These are phyloP conservation scores for Littorina saxatilis DNA, from an alignment of 1,140 invertebrate genomes.

Conservation along the genomic window DNA sequence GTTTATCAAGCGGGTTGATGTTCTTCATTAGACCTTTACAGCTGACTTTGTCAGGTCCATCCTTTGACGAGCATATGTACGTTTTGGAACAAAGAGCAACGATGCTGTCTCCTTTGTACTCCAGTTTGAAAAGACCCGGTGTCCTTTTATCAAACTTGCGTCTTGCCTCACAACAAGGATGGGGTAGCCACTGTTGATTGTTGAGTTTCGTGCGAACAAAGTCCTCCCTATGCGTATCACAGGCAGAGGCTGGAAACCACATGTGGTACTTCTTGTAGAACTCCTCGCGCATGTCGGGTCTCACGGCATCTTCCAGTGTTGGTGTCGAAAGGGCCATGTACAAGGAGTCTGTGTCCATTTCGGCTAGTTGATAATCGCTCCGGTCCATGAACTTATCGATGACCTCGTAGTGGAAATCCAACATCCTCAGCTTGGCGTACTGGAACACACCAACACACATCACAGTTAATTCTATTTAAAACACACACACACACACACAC, in stretches of 20 bases:
- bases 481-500: too few relatives aligned
- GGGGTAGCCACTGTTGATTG: neutral
- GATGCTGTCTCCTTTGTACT: neutral
- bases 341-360: slow-evolving; percentile 59
- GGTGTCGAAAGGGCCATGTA: slow-evolving; percentile 43
- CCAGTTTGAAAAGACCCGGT: slow-evolving; percentile 16
- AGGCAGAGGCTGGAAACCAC: slow-evolving; percentile 20
- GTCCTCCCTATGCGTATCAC: neutral
- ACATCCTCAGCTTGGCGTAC: slow-evolving; percentile 51
- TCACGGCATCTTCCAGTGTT: slow-evolving; percentile 35
- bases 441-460: too few relatives aligned
- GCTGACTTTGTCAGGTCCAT: neutral
- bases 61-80: neutral
- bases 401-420: slow-evolving; percentile 57
- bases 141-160: slow-evolving; percentile 7
- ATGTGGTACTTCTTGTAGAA: slow-evolving; percentile 30
- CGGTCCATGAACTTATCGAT: slow-evolving; percentile 47
- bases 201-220: neutral
- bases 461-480: too few relatives aligned
- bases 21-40: neutral
- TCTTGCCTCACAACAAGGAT: neutral
- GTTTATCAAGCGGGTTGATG: neutral
- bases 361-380: slow-evolving; percentile 50
- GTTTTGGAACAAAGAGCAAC: neutral
- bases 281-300: slow-evolving; percentile 24